Evolutionary conservation across 30 jellyfish, hydroid and myxozoan species (phyloP), one percentile per base, ranked within the genome.

Genomic region (Morbakka virulenta): DNA sequence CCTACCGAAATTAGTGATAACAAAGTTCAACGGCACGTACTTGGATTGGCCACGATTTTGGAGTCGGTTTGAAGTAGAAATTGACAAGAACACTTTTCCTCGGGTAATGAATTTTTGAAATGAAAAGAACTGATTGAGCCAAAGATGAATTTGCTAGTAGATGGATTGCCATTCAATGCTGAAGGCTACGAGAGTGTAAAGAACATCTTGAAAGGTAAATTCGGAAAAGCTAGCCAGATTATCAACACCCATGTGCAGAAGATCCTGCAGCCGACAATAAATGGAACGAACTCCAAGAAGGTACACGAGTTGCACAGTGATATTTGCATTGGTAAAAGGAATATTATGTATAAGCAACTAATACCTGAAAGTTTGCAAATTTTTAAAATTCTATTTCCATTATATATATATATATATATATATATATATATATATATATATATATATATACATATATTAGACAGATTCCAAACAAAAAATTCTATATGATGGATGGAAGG

Each of bases 21-120:
- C n/a, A n/a, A n/a, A n/a, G n/a, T n/a, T n/a, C n/a, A n/a, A n/a
- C n/a, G n/a, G n/a, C n/a, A n/a, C n/a, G n/a, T n/a, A n/a, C n/a
- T n/a, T n/a, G n/a, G n/a, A n/a, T n/a, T 81, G 87, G 93, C 70
- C 47, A 30, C 69, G 93, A 31, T 70, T 81, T 50, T 81, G 93
- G 87, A 69, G 77, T 36, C 85, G 35, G 13, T 67, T 80, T 52
- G 76, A 67, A 68, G 48, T 85, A 12, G 84, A 81, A 33, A 81
- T 81, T 0, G 93, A 81, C 33, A 50, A 36, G 4, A 47, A 72
- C 13, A 29, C 80, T 25, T 50, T 69, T 50, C 36, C 69, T 23
- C 84, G 57, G 0, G 86, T 62, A 31, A 71, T 79, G 1, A 69
- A 69, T 53, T 81, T 67, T 36, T 81, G 86, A 27, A 67, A 41